These are phyloP conservation scores for Petrolisthes manimaculis DNA, from an alignment of 2,888 invertebrate species.

Conservation along the genomic window DNA sequence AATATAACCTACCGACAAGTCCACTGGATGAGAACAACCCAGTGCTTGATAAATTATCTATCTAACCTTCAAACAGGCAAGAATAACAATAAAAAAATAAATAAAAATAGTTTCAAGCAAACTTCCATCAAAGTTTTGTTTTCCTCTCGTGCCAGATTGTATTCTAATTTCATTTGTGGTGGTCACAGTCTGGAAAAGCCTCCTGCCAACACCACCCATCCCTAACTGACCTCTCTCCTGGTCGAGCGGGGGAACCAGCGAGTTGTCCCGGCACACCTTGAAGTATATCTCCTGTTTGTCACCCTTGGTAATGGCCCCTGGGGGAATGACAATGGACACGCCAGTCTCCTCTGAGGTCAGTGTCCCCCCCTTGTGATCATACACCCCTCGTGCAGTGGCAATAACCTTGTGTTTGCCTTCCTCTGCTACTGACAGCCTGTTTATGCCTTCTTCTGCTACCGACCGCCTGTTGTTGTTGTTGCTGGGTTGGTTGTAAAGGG, in stretches of 20 bases:
- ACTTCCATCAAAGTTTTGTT: background rate
- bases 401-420: constrained; percentile 68
- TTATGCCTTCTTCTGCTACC: constrained; percentile 64
- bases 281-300: constrained; percentile 93
- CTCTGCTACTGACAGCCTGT: constrained; percentile 59
- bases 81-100: background rate
- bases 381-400: constrained; percentile 73
- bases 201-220: constrained; percentile 41
- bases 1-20: too few relatives aligned
- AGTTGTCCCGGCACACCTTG: constrained; percentile 80
- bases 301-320: constrained; percentile 86
- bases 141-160: background rate
- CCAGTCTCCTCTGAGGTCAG: constrained; percentile 90
- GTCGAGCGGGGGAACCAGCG: constrained; percentile 82
- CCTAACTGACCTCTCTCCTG: constrained; percentile 83
- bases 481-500: background rate
- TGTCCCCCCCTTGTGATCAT: constrained; percentile 84
- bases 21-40: background rate
- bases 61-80: constrained; percentile 6
- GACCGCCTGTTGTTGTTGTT: constrained; percentile 45
- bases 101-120: constrained; percentile 19
- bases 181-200: constrained; percentile 46
- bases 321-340: constrained; percentile 89
- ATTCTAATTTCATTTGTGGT: constrained; percentile 4
- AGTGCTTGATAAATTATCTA: constrained; percentile 1